Conservation (phyloP, 2,113 vertebrate species). For the Diphyllodes magnificus region DNA sequence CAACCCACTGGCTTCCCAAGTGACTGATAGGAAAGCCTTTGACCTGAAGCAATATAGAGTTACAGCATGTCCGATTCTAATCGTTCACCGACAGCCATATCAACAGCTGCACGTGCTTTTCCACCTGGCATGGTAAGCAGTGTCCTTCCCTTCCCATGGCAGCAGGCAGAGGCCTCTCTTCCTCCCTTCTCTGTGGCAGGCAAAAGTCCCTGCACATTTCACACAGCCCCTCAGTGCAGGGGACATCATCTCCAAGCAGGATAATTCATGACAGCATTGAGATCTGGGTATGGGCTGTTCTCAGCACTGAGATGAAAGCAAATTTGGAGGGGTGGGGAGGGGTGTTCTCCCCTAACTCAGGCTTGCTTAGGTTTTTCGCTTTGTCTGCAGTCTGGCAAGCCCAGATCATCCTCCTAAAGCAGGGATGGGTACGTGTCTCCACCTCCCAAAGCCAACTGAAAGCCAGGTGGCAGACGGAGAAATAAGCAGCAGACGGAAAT, state of each 20-base stretch:
- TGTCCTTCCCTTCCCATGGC: neutral
- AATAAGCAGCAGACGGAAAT: neutral
- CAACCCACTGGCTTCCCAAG: neutral
- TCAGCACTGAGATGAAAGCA: neutral
- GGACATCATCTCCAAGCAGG: neutral
- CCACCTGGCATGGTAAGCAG: neutral
- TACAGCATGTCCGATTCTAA: neutral
- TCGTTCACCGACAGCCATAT: neutral
- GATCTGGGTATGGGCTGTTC: neutral
- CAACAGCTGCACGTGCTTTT: neutral
- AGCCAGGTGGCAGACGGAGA: neutral
- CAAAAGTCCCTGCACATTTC: neutral
- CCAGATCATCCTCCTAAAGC: neutral
- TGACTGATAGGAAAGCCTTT: slow-evolving; percentile 3
- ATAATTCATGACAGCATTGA: neutral
- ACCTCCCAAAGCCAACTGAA: neutral
- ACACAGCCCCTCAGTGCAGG: neutral
- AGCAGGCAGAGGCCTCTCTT: neutral
- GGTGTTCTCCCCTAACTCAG: neutral
- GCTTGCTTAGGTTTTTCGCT: neutral
- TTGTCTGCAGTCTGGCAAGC: neutral
- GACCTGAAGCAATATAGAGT: slow-evolving; percentile 17
- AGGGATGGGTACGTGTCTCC: neutral
- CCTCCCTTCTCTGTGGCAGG: neutral
- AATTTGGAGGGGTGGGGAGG: neutral